Evolutionary conservation across 2,113 vertebrate genomes (phyloP).

Genomic region (Poeciliopsis prolifica): DNA sequence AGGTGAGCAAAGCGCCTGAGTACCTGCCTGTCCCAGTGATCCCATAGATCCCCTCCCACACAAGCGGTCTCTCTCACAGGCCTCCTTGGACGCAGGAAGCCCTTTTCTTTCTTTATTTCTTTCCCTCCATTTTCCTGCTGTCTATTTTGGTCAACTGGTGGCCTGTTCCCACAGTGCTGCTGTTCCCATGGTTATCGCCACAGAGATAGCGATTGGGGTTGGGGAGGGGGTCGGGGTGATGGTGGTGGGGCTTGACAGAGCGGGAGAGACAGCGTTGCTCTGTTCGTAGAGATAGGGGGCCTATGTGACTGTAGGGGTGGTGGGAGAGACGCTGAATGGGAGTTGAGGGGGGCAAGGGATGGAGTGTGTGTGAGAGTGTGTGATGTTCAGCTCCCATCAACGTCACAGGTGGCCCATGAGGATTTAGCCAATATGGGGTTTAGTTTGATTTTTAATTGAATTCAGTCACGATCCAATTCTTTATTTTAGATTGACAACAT

Average conservation of each 20-base stretch:
- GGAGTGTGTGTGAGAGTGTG: constrained; percentile 61
- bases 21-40: constrained; percentile 75
- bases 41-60: constrained; percentile 64
- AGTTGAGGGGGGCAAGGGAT: constrained; percentile 51
- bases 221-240: constrained; percentile 51
- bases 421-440: constrained; percentile 22
- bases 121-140: constrained; percentile 78
- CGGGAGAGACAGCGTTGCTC: constrained; percentile 78
- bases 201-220: constrained; percentile 77
- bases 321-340: constrained; percentile 38
- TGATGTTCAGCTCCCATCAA: constrained; percentile 70
- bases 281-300: constrained; percentile 79
- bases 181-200: constrained; percentile 85
- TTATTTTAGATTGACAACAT: neutral
- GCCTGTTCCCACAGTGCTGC: constrained; percentile 83
- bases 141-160: constrained; percentile 84
- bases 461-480: constrained; percentile 1
- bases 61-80: constrained; percentile 51
- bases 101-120: constrained; percentile 69
- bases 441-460: constrained; percentile 20
- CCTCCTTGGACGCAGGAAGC: constrained; percentile 64
- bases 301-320: constrained; percentile 63
- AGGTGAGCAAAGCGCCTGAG: constrained; percentile 67
- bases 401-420: constrained; percentile 66
- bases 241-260: constrained; percentile 74